These are phyloP conservation scores for Taxidea taxus DNA, from an alignment of 2,113 vertebrate genomes.

Conservation along the genomic window DNA sequence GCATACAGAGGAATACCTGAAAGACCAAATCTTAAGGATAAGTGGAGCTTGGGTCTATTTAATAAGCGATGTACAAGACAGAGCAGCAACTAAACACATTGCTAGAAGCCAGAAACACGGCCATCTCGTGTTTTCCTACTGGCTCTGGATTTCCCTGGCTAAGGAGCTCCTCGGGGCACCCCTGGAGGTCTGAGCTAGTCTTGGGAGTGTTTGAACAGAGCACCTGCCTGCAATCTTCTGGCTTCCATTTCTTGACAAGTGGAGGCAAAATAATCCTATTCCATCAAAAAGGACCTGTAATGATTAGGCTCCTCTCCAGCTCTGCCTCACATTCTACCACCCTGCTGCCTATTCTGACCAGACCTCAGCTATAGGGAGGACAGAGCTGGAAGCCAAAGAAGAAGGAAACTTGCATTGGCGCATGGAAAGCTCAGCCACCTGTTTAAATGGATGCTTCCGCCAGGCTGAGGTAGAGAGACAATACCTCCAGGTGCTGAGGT, in stretches of 20 bases:
- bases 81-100: accelerated
- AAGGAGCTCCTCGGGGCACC: neutral
- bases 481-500: neutral
- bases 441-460: neutral
- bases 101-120: neutral
- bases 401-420: neutral
- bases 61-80: accelerated
- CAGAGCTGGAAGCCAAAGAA: neutral
- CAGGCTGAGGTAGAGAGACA: neutral
- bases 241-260: constrained; percentile 34
- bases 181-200: neutral
- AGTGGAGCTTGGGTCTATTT: neutral
- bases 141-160: neutral
- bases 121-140: neutral
- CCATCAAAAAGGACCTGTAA: neutral
- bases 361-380: neutral
- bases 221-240: constrained; percentile 1
- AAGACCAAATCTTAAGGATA: neutral
- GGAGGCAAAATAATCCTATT: constrained; percentile 40
- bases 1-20: neutral
- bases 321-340: neutral
- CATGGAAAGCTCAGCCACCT: neutral
- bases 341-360: no score
- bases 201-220: neutral
- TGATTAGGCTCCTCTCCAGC: neutral